Percentiles rank a stretch among this genome's conserved stretches.
phyloP scores from a whole-genome alignment of 1,140 invertebrate genomes.

The Leguminivora glycinivorella region DNA sequence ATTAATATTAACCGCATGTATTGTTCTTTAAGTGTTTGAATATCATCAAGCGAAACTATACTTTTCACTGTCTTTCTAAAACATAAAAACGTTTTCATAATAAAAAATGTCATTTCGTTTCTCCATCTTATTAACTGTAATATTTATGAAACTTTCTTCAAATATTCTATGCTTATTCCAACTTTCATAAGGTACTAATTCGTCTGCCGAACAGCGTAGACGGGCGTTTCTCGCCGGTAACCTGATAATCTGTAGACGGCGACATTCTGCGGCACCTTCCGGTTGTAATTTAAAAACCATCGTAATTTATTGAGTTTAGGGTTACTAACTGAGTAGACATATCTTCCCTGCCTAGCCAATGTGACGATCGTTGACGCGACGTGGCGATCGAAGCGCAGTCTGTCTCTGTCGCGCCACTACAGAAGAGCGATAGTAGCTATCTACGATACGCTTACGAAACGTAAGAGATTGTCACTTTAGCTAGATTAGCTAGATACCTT shows the following conservation, averaged over 20 bases:
- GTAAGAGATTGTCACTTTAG: too few species aligned
- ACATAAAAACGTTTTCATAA: neutral
- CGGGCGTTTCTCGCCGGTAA: constrained; percentile 5
- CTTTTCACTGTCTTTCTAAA: too few species aligned
- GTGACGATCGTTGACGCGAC: too few species aligned
- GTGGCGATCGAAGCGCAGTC: too few species aligned
- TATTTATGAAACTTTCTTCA: neutral
- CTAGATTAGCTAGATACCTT: too few species aligned
- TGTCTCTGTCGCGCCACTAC: too few species aligned
- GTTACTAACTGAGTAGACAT: constrained; percentile 14
- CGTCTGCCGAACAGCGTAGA: neutral
- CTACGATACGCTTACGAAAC: too few species aligned
- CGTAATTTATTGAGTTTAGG: constrained; percentile 12
- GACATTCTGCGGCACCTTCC: neutral
- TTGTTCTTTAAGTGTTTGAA: too few species aligned
- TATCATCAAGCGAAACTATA: neutral
- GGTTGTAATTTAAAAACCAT: constrained; percentile 7
- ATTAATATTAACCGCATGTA: too few species aligned
- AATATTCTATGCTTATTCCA: neutral
- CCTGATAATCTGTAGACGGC: constrained; percentile 4
- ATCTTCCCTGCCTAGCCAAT: neutral
- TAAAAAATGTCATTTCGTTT: neutral
- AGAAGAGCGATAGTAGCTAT: too few species aligned
- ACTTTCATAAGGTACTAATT: neutral
- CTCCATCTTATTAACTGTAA: neutral